phyloP scores from a whole-genome alignment of 2,797 vertebrate species.

The Trichosurus vulpecula region DNA sequence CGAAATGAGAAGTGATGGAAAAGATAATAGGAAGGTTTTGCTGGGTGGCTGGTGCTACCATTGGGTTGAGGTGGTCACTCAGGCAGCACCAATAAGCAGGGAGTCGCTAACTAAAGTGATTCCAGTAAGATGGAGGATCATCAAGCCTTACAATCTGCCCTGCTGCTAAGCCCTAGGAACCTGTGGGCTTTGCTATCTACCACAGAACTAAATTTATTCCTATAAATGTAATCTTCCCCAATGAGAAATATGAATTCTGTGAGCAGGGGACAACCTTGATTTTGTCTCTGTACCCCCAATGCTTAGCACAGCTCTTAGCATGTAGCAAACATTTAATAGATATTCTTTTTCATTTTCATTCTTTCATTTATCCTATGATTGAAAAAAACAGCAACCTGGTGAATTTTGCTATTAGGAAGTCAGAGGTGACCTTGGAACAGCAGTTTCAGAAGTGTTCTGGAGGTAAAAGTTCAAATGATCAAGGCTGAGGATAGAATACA shows the following conservation, averaged over 20 bases:
- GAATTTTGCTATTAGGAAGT: not conserved
- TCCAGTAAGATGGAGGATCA: not conserved
- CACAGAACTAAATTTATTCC: not conserved
- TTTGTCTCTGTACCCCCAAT: not conserved
- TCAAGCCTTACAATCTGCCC: not conserved
- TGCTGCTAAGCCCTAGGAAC: not conserved
- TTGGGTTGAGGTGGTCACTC: not conserved
- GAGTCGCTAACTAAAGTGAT: not conserved
- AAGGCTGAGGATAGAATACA: not conserved
- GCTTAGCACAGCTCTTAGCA: not conserved
- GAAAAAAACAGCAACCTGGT: not conserved
- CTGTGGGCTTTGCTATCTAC: not conserved
- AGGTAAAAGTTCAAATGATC: not conserved
- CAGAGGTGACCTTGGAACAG: not conserved
- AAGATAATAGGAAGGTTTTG: not conserved
- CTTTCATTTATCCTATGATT: not conserved
- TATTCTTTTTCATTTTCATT: not conserved
- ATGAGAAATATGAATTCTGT: not conserved
- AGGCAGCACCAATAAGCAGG: not conserved
- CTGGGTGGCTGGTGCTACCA: not conserved
- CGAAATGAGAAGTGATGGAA: not conserved
- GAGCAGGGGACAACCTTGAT: not conserved
- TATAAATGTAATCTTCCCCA: not conserved
- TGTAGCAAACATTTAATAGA: not conserved
- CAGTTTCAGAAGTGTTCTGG: not conserved